A percentile compares a stretch with the other conserved stretches of the same genome.
These are phyloP conservation scores for Aplysia californica DNA, from an alignment of 1,140 invertebrate genomes.

Conservation along the genomic window DNA sequence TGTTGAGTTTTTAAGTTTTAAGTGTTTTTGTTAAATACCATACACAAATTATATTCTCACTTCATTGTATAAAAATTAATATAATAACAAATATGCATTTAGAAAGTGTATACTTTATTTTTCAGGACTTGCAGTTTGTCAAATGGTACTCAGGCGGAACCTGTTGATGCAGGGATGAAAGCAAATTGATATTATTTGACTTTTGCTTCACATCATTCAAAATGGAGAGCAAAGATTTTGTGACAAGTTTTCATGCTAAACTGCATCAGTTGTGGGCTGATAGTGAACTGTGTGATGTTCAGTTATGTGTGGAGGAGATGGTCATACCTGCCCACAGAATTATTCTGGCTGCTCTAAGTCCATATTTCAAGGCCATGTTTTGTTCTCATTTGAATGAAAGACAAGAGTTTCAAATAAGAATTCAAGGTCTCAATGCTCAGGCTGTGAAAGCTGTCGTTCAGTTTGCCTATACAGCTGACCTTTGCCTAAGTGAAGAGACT, in stretches of 20 bases:
- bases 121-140: too few species aligned
- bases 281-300: constrained; percentile 33
- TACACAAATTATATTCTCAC: too few species aligned
- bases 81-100: too few species aligned
- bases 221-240: constrained; percentile 5
- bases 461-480: constrained; percentile 29
- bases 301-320: constrained; percentile 19
- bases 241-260: not conserved
- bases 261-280: constrained; percentile 25
- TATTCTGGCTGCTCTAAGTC: constrained; percentile 34
- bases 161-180: too few species aligned
- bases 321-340: constrained; percentile 31
- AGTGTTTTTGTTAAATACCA: too few species aligned
- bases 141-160: too few species aligned
- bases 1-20: too few species aligned
- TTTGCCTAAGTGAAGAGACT: constrained; percentile 57
- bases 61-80: too few species aligned
- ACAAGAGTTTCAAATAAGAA: constrained; percentile 20
- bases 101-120: too few species aligned
- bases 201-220: not conserved
- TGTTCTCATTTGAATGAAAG: constrained; percentile 35
- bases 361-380: constrained; percentile 39
- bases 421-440: constrained; percentile 23
- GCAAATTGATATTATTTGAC: too few species aligned
- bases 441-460: constrained; percentile 27